A percentile compares a stretch with the other conserved stretches of the same genome.
Evolutionary conservation across 2,888 invertebrate genomes (phyloP).

Genomic region (Alloplasta piceator): DNA sequence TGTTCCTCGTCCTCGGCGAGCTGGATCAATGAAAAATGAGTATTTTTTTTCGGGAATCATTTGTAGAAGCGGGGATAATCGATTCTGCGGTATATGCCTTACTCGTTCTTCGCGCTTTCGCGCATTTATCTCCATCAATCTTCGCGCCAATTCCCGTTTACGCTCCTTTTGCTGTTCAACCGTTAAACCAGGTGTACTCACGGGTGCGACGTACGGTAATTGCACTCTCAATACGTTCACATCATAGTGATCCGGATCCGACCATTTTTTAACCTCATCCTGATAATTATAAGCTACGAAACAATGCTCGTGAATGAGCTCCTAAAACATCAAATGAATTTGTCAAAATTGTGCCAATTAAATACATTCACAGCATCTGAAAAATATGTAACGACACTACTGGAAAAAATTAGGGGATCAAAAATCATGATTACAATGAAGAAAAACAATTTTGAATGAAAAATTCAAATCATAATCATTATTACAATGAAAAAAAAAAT

Average conservation of each 20-base stretch:
- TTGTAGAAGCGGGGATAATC: neutral
- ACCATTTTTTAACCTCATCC: slow-evolving; percentile 92
- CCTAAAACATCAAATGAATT: slow-evolving; percentile 81
- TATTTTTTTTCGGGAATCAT: no score
- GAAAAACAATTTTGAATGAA: neutral
- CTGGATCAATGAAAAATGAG: slow-evolving; percentile 75
- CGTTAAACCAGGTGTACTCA: slow-evolving; percentile 87
- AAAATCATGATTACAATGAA: no score
- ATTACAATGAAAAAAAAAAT: slow-evolving; percentile 2
- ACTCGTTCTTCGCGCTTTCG: slow-evolving; percentile 93
- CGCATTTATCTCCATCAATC: slow-evolving; percentile 95
- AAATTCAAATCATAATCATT: no score
- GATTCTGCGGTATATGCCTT: slow-evolving; percentile 51
- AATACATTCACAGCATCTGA: no score
- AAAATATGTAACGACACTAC: no score
- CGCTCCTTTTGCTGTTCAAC: slow-evolving; percentile 94
- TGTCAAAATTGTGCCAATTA: no score
- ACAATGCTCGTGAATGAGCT: slow-evolving; percentile 92
- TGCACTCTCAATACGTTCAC: slow-evolving; percentile 93
- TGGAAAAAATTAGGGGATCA: no score
- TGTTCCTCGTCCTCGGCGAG: slow-evolving; percentile 95
- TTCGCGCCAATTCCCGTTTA: slow-evolving; percentile 92
- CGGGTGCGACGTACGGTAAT: slow-evolving; percentile 90
- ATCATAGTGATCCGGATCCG: slow-evolving; percentile 92
- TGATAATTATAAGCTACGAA: slow-evolving; percentile 91